Evolutionary conservation across 2,797 vertebrate species (phyloP), one percentile per base, ranked within the genome.

Genomic region (Alosa sapidissima): DNA sequence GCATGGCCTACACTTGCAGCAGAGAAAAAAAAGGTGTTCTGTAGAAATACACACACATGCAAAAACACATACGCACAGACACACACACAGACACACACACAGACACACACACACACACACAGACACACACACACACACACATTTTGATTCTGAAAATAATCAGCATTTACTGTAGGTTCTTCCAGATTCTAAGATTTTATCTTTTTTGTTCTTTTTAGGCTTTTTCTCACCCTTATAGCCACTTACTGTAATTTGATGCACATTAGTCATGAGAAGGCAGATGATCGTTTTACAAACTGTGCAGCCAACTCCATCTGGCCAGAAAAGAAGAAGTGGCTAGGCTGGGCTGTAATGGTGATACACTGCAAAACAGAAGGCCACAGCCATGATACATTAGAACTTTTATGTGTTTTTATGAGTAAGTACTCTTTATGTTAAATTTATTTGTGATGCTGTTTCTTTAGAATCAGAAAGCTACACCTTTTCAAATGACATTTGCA

Each of bases 41-140:
- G 33, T 75, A 19, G 72, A 47, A 45, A 78, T 78, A 19, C 16
- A 81, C 49, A 91, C 83, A 91, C 83, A 85, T 86, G 86, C 84
- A 82, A 89, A 86, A 52, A 84, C 33, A 58, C 21, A 28, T 54
- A 81, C 55, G 62, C 68, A 83, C 47, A 51, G 33, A 81, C 28
- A 41, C 81, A 28, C 33, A 41, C 41, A 9, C 58, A n/a, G 58
- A 62, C 21, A n/a, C 1, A 9, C 60, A 65, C n/a, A 7, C n/a
- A 75, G 11, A 19, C 14, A 47, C 16, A 10, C 8, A 9, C 72
- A 47, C 19, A 6, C 8, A 21, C 16, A 19, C 4, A 16, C 13
- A 41, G 13, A 14, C 33, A 5, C 9, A 13, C 14, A 78, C 72
- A 13, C 33, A 19, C 14, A 6, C 36, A 5, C 60, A 65, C 11